Conservation (phyloP, 1,140 invertebrate species). For the Achroia grisella region DNA sequence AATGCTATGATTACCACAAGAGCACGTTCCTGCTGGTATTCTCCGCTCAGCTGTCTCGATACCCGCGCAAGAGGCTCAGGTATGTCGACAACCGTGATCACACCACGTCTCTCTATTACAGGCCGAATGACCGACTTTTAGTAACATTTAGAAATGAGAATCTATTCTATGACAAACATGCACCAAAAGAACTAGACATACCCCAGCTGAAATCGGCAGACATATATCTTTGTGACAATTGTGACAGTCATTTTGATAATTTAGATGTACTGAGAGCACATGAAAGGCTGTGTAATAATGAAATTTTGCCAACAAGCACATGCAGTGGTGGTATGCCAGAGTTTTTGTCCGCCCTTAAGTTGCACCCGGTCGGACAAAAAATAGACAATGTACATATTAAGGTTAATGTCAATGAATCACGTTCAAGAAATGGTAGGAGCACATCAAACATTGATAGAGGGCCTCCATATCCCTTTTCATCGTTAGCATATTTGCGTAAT, state of each 20-base stretch:
- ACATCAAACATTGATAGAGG: slow-evolving; percentile 51
- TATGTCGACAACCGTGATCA: slow-evolving; percentile 83
- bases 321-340: slow-evolving; percentile 43
- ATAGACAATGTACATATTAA: slow-evolving; percentile 7
- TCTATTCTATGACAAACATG: slow-evolving; percentile 75
- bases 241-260: slow-evolving; percentile 76
- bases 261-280: slow-evolving; percentile 51
- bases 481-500: slow-evolving; percentile 56
- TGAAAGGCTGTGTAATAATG: slow-evolving; percentile 64
- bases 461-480: slow-evolving; percentile 68
- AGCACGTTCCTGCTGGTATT: slow-evolving; percentile 82
- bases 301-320: slow-evolving; percentile 27
- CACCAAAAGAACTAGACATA: slow-evolving; percentile 28
- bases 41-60: slow-evolving; percentile 79
- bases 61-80: slow-evolving; percentile 76
- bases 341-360: slow-evolving; percentile 51
- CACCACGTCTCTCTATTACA: slow-evolving; percentile 81
- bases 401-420: slow-evolving; percentile 20
- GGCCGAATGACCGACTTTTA: slow-evolving; percentile 77
- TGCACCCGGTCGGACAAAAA: slow-evolving; percentile 24
- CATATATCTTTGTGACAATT: slow-evolving; percentile 84
- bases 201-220: slow-evolving; percentile 64
- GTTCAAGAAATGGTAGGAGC: slow-evolving; percentile 38
- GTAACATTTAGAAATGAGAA: slow-evolving; percentile 86
- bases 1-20: slow-evolving; percentile 82